phyloP scores from a whole-genome alignment of 2,888 invertebrate genomes.

The Platycnemis pennipes region DNA sequence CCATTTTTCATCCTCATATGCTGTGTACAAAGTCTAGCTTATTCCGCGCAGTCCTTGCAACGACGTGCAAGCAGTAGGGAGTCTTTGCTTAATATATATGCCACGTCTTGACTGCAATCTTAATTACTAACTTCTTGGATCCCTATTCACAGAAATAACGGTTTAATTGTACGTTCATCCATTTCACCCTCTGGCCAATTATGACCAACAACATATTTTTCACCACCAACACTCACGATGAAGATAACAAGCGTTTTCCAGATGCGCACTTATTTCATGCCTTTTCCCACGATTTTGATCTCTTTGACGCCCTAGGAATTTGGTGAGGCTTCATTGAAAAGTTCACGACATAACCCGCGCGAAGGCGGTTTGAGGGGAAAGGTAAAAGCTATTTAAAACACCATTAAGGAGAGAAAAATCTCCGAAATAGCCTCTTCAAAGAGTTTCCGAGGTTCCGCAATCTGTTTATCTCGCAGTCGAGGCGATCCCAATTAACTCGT shows the following conservation, averaged over 20 bases:
- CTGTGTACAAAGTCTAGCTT: too few relatives aligned
- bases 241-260: background rate
- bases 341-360: background rate
- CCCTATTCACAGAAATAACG: too few relatives aligned
- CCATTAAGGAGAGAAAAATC: background rate
- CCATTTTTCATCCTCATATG: too few relatives aligned
- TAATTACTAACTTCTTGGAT: too few relatives aligned
- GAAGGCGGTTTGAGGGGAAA: background rate
- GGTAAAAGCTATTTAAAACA: background rate
- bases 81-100: too few relatives aligned
- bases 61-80: too few relatives aligned
- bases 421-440: background rate
- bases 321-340: background rate
- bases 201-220: background rate
- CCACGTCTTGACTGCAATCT: too few relatives aligned
- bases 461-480: background rate
- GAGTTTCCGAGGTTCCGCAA: background rate
- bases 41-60: too few relatives aligned
- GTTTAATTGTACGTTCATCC: too few relatives aligned
- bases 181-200: background rate
- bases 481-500: constrained; percentile 18
- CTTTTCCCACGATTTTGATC: background rate
- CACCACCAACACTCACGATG: background rate
- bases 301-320: background rate
- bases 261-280: background rate